Evolutionary conservation across 1,140 invertebrate genomes (phyloP), one percentile per base, ranked within the genome.

Genomic region (Solenopsis fugax): DNA sequence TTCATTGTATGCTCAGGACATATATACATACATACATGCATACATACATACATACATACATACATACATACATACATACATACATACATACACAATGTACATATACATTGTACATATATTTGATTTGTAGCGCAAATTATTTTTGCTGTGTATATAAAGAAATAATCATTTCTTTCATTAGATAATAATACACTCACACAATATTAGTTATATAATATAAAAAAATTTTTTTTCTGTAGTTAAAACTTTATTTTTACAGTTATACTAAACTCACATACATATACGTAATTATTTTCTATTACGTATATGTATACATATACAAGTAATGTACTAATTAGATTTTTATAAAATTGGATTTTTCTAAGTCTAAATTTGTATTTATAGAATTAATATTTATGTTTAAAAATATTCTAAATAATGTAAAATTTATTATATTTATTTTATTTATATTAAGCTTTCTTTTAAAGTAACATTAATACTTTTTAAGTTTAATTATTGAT

Each of bases 401-500:
- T 10, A n/a, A 37, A 16, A 62, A 18, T 62, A 18, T 10, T 65
- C 6, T 37, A 65, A 34, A n/a, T 37, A 65, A 45, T 16, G n/a
- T 13, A 12, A 69, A 60, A 41, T 65, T 41, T 41, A 62, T 21
- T 72, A n/a, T n/a, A n/a, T n/a, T n/a, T n/a, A 29, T 60, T 60
- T 60, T 12, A 5, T 52, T 73, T 56, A 45, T 45, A 34, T 76
- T 60, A 24, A 24, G 12, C 24, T 76, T 18, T 41, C 18, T 60
- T 58, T 56, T 54, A 37, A 37, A 18, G 6, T 34, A 34, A 29
- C 54, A n/a, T 54, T 56, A 29, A 29, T 29, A n/a, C n/a, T 72
- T 62, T 62, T 62, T 2, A 54, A 73, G 10, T 73, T 54, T 37
- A 9, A 21, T 54, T 18, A 56, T 73, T 41, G 3, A 81, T 58